Percentiles rank a stretch among this genome's conserved stretches.
Conservation (phyloP, 2,797 vertebrate genomes). For the Macropodus opercularis region DNA sequence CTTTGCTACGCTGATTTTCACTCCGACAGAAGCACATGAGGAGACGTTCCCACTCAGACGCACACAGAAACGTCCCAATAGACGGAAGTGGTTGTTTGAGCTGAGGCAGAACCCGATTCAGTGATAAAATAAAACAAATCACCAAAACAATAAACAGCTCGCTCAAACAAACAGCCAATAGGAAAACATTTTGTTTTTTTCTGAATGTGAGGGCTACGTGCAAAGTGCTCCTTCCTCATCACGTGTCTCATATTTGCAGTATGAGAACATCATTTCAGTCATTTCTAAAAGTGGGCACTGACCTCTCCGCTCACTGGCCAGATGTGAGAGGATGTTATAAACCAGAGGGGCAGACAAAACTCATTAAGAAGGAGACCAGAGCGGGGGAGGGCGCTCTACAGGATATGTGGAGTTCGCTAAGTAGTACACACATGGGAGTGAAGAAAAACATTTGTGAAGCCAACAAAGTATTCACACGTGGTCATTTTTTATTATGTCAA, state of each 20-base stretch:
- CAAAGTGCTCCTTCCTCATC: conserved; percentile 22
- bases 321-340: conserved; percentile 70
- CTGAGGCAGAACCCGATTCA: no score
- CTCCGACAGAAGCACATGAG: no score
- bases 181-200: no score
- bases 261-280: conserved; percentile 59
- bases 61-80: no score
- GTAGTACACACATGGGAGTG: conserved; percentile 22
- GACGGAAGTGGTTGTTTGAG: no score
- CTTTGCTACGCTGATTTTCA: no score
- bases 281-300: conserved; percentile 55
- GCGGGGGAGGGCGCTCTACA: conserved; percentile 42
- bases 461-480: background rate
- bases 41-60: no score
- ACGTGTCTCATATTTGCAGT: conserved; percentile 63
- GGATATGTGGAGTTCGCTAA: conserved; percentile 50
- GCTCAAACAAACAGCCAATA: no score
- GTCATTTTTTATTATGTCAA: background rate
- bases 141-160: no score
- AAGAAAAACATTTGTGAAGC: conserved; percentile 27
- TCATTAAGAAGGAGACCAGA: conserved; percentile 64
- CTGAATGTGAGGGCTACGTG: conserved; percentile 34
- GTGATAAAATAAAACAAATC: no score
- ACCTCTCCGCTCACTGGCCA: conserved; percentile 65
- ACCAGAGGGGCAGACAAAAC: conserved; percentile 70